Percentiles rank a stretch among this genome's conserved stretches.
Evolutionary conservation across 2,797 vertebrate species (phyloP).

Genomic region (Pangasius krempfi): DNA sequence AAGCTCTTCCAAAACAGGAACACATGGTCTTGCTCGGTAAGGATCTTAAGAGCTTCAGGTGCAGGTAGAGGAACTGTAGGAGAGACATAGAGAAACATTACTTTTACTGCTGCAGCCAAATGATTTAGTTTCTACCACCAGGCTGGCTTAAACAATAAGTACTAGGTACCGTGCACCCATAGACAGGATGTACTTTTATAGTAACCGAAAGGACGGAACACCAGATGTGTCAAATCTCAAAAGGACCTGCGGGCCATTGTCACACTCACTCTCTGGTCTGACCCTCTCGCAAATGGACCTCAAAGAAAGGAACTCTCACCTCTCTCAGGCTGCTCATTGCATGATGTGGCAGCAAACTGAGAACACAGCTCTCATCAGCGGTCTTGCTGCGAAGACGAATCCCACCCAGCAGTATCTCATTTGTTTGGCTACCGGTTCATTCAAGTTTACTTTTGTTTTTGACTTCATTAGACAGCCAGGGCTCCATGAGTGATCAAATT

Average conservation of each 20-base stretch:
- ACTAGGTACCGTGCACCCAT: too few species aligned
- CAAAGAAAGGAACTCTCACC: neutral
- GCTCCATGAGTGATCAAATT: neutral
- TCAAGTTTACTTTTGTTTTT: neutral
- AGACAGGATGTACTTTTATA: neutral
- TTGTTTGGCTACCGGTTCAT: neutral
- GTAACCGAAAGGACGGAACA: neutral
- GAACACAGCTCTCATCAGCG: neutral
- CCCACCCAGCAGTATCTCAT: neutral
- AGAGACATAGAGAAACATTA: neutral
- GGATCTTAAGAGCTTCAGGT: slow-evolving; percentile 92
- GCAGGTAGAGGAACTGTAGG: slow-evolving; percentile 84
- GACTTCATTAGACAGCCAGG: neutral
- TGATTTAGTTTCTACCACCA: neutral
- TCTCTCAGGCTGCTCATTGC: neutral
- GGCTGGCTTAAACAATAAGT: neutral
- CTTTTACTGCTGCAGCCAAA: neutral
- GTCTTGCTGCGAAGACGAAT: neutral
- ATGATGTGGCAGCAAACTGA: neutral
- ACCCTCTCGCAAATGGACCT: neutral
- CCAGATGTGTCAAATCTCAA: neutral
- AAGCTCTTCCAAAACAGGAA: slow-evolving; percentile 96
- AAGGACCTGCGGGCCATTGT: neutral
- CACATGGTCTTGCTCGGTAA: slow-evolving; percentile 89
- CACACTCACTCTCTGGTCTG: neutral